Evolutionary conservation across 2,797 vertebrate species (phyloP), one percentile per base, ranked within the genome.

Genomic region (Acestrorhynchus altus): DNA sequence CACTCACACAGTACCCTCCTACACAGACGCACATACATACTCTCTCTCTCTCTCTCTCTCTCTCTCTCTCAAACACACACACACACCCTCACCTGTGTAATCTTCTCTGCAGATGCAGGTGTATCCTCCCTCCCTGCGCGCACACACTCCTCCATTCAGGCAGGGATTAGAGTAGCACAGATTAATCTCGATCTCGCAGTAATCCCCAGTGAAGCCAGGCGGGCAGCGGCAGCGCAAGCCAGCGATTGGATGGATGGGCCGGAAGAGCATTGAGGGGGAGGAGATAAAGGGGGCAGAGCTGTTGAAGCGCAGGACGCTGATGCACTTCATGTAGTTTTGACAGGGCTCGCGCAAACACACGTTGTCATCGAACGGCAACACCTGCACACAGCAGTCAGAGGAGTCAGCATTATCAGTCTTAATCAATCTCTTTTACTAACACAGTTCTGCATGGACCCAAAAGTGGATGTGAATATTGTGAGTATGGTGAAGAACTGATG

Each of bases 291-390:
- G 97, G 4, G 97, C 96, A 0, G 97, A 98, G 87, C 96, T 98
- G 86, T 99, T 97, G 0, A 99, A 99, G 85, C 96, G 96, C 77
- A 99, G 94, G 81, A 99, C 97, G 0, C 97, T 98, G 90, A 99
- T 96, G 84, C 98, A 99, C 88, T 98, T 98, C 98, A 99, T 99
- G 92, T 99, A 99, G 93, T 99, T 99, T 90, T 99, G 96, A 68
- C 98, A 99, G 8, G 98, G 98, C 87, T 99, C 98, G 0, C 98
- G 94, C 83, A 99, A 91, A 83, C 98, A 99, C 72, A 99, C 97
- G 0, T 99, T 99, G 92, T 99, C 98, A 0, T 99, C 98, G 0
- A 99, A 99, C 0, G 98, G 98, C 61, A 99, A 93, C 60, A 99
- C 97, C 86, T 94, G 88, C 6, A 8, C 40, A 63, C 40, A 78